phyloP scores from a whole-genome alignment of 2,888 invertebrate species.

The Teinopalpus imperialis region DNA sequence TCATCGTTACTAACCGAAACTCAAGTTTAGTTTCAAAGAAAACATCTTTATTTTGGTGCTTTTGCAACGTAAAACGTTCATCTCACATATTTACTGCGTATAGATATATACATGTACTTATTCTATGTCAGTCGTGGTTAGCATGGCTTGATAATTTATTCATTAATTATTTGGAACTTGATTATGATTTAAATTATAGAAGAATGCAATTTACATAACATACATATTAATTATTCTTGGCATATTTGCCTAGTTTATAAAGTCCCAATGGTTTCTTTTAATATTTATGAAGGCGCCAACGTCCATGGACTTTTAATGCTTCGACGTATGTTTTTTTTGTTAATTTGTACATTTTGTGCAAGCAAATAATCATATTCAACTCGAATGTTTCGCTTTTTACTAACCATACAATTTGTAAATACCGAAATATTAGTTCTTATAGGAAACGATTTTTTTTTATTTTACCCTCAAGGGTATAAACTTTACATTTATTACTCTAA shows the following conservation, averaged over 20 bases:
- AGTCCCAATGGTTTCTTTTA: slow-evolving; percentile 63
- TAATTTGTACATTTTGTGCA: slow-evolving; percentile 47
- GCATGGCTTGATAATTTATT: slow-evolving; percentile 4
- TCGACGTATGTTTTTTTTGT: slow-evolving; percentile 52
- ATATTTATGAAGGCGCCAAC: slow-evolving; percentile 65
- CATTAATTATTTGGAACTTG: neutral
- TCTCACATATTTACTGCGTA: no score
- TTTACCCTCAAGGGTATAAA: no score
- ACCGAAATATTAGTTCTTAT: no score
- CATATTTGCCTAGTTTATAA: slow-evolving; percentile 49
- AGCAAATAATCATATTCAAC: no score
- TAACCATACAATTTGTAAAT: neutral
- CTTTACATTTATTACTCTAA: no score
- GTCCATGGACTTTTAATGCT: slow-evolving; percentile 65
- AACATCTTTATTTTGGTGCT: no score
- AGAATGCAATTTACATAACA: slow-evolving; percentile 43
- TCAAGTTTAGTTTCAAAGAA: no score
- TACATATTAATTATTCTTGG: slow-evolving; percentile 47
- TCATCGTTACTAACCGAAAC: no score
- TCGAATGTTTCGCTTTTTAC: neutral
- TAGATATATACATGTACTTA: no score
- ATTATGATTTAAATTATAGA: slow-evolving; percentile 17
- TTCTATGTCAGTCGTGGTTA: no score
- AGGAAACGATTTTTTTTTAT: no score
- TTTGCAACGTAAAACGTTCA: no score